Base-by-base conservation (phyloP, 1,140 invertebrate genomes). In the Portunus trituberculatus region DNA sequence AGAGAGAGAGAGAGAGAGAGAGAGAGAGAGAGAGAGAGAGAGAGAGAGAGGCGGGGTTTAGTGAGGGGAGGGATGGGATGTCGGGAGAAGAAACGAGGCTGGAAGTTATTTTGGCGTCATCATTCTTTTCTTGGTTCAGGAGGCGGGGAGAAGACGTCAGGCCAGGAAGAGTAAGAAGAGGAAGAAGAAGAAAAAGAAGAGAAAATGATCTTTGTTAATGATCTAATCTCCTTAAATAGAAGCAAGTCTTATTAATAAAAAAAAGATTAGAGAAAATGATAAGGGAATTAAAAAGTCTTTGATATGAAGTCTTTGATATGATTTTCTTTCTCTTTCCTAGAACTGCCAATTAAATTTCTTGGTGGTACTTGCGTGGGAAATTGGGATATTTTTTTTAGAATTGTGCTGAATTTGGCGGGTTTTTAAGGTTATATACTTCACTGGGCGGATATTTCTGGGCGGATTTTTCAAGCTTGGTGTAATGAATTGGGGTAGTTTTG, bases 21-120 rank as follows among this genome's bases (percentile, higher is more conserved):
- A 88, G 86, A 46, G 31, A 88, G 86, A 88, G 86, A 52, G 87
- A 52, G 87, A 32, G 48, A 52, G 32, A 52, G 48, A 76, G 67
- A 76, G 67, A n/a, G 67, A 76, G 32, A 20, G 31, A 31, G 39
- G 12, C 8, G 10, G 48, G 32, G n/a, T 12, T 10, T 45, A 14
- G 87, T 76, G 67, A 76, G 67, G n/a, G 87, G 28, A 39, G 28
- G 32, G 25, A 45, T 89, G 87, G 20, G 25, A n/a, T n/a, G 67
- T n/a, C 67, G n/a, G 20, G 20, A n/a, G 67, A 76, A 76, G n/a
- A n/a, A 76, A 76, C 67, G 67, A 76, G 67, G 20, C 67, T 76
- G 20, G n/a, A n/a, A 76, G 67, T 76, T 76, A 76, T 76, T 76
- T 76, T 76, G 67, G 67, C 67, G 67, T 76, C 67, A 76, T 76